phyloP scores from a whole-genome alignment of 2,113 vertebrate species.

The Prunella fulvescens region DNA sequence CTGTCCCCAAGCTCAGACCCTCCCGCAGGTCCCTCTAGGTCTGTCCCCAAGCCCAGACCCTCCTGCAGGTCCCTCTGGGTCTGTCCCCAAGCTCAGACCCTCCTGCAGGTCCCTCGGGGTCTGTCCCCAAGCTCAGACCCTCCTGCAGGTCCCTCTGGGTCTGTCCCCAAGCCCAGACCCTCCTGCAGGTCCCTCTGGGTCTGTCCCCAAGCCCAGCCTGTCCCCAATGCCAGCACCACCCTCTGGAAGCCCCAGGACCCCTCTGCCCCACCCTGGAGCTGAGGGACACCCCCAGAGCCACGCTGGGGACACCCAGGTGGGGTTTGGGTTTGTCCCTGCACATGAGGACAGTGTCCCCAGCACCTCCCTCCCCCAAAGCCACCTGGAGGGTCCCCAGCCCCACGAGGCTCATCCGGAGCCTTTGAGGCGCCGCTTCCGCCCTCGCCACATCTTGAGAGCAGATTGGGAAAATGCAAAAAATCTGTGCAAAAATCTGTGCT shows the following conservation, averaged over 20 bases:
- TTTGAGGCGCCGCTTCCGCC: constrained; percentile 11
- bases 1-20: neutral
- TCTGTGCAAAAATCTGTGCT: neutral
- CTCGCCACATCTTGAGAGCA: constrained; percentile 43
- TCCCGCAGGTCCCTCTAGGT: too few relatives aligned
- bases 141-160: neutral
- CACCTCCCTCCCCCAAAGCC: neutral
- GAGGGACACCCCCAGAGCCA: neutral
- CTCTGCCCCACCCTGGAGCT: neutral
- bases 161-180: too few relatives aligned
- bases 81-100: neutral
- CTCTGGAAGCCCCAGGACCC: neutral
- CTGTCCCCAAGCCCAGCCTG: neutral
- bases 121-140: neutral
- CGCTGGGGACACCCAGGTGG: neutral
- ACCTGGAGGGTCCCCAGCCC: neutral
- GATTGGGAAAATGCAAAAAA: neutral
- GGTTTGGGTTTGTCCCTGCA: neutral
- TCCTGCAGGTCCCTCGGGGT: neutral
- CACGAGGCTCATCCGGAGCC: neutral
- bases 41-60: too few relatives aligned
- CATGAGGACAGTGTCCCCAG: neutral
- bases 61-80: too few relatives aligned
- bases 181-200: too few relatives aligned
- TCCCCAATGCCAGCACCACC: neutral